Conservation (phyloP, 92 coral and sea anemone genomes). For the Porites rus region DNA sequence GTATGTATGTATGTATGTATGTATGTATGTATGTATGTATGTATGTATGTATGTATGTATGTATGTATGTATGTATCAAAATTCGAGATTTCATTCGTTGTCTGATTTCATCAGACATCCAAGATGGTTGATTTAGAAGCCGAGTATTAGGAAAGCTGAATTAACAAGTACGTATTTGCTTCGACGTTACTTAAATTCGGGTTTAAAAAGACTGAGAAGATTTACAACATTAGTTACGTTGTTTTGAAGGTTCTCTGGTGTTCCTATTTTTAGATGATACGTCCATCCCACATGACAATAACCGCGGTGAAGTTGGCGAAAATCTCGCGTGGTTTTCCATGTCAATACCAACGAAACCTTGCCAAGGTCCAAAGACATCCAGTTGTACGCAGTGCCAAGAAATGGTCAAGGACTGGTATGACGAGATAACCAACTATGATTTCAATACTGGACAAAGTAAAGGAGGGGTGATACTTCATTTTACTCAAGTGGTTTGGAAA, state of each 20-base stretch:
- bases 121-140: constrained; percentile 34
- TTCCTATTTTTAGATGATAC: background rate
- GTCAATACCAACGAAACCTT: constrained; percentile 57
- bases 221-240: background rate
- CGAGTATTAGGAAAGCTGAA: too few relatives aligned
- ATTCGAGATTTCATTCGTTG: constrained; percentile 47
- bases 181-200: too few relatives aligned
- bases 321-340: constrained; percentile 76
- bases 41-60: too few relatives aligned
- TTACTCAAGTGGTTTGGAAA: constrained; percentile 94
- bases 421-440: constrained; percentile 73
- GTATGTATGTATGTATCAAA: background rate
- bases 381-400: constrained; percentile 76
- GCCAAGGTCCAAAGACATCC: constrained; percentile 55
- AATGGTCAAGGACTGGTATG: constrained; percentile 86
- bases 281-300: constrained; percentile 53
- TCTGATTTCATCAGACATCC: constrained; percentile 65
- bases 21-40: too few relatives aligned
- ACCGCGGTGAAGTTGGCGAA: constrained; percentile 69
- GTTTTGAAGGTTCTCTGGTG: too few relatives aligned
- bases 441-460: constrained; percentile 66
- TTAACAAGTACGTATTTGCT: too few relatives aligned
- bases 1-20: too few relatives aligned
- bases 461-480: constrained; percentile 72
- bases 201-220: too few relatives aligned